Base-by-base conservation (phyloP, 2,888 invertebrate genomes). In the Agrochola lychnidis region DNA sequence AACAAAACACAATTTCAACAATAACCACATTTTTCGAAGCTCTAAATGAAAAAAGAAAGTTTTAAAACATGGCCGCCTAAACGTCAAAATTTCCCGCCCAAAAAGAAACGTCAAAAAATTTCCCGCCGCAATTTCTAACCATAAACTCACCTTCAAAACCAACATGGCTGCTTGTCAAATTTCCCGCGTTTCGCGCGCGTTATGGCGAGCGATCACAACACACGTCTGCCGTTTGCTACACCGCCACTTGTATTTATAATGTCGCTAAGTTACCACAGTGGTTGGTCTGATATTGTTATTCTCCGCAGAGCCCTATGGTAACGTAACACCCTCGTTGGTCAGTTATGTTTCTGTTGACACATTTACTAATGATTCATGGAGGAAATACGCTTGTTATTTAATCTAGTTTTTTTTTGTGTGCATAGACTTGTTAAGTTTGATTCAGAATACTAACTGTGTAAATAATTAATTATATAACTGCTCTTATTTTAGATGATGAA, bases 221-320 rank as follows among this genome's bases (percentile, higher is more conserved):
- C 92, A 93, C 92, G 92, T 95, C 92, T 94, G 94, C 88, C 90
- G 89, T 92, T 91, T 90, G 88, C 82, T 87, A 87, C 87, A 85
- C 90, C 66, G 83, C 89, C 91, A 93, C 95, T 92, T 94, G 95
- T 96, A 96, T 96, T 95, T 96, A 96, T 96, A 96, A 96, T 92
- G 95, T 96, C 93, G 94, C 92, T 92, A 92, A 91, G 92, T 94
- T 94, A 92, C 95, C 94, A 93, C 94, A 94, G 93, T 88, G 89
- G 88, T 89, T 85, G 85, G 83, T 88, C 87, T 89, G 89, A 94
- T 94, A 95, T 95, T 94, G 94, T 95, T 94, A 95, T 96, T 95
- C 96, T 91, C 91, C 87, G 90, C 93, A 91, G 85, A 89, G 92
- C 93, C 95, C 94, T 94, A 91, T 94, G 92, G 96, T 94, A 96